Evolutionary conservation across 2,113 vertebrate species (phyloP).

Genomic region (Thoracochromis brauschi): DNA sequence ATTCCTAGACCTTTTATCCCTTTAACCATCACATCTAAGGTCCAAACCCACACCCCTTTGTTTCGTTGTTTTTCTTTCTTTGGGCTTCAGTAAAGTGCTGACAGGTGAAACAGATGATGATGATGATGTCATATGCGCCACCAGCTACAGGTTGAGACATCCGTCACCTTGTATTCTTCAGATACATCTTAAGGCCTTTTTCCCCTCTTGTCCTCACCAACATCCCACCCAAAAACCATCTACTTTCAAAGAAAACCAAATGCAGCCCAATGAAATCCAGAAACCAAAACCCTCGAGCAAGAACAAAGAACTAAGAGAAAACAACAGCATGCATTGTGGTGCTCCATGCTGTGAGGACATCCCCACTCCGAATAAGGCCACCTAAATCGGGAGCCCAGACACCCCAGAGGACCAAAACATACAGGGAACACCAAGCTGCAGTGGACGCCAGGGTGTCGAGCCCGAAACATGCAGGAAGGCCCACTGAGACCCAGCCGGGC

Average conservation of each 20-base stretch:
- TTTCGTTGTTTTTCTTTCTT: background rate
- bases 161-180: background rate
- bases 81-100: background rate
- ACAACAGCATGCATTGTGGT: background rate
- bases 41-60: background rate
- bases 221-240: background rate
- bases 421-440: background rate
- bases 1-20: background rate
- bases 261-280: background rate
- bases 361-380: background rate
- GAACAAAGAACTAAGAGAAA: background rate
- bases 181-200: background rate
- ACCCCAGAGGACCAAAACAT: background rate
- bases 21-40: background rate
- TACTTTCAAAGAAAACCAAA: background rate
- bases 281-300: background rate
- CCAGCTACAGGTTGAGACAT: background rate
- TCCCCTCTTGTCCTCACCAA: background rate
- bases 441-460: background rate
- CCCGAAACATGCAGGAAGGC: fast-evolving
- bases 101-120: background rate
- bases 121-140: background rate
- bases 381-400: background rate
- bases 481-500: background rate
- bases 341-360: background rate